These are phyloP conservation scores for Corythaixoides concolor DNA, from an alignment of 2,113 vertebrate species.

Conservation along the genomic window DNA sequence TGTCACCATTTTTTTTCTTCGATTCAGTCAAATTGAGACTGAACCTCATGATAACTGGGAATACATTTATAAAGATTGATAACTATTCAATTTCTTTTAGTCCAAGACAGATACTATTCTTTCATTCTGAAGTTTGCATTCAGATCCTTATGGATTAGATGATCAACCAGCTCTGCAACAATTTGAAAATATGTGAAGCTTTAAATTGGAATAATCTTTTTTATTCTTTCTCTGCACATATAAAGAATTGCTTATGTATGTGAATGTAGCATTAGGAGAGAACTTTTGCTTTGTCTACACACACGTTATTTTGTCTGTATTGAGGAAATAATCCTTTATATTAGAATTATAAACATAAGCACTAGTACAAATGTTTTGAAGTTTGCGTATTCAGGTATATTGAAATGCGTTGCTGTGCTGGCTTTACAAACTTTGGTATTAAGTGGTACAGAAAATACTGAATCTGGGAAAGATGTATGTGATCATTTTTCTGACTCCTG, in stretches of 20 bases:
- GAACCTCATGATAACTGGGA: not conserved
- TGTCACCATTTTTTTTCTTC: fast-evolving
- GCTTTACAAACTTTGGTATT: not conserved
- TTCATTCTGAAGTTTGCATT: not conserved
- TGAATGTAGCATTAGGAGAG: not conserved
- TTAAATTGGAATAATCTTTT: not conserved
- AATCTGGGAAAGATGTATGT: not conserved
- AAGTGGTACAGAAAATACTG: not conserved
- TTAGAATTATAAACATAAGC: not conserved
- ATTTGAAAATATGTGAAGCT: not conserved
- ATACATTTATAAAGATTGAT: not conserved
- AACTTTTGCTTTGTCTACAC: not conserved
- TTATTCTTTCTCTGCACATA: not conserved
- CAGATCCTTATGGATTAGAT: not conserved
- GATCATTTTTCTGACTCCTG: not conserved
- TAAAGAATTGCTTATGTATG: not conserved
- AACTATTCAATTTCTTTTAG: not conserved
- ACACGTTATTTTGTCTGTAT: not conserved
- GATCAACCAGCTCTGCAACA: not conserved
- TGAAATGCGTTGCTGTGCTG: not conserved
- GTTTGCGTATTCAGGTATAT: not conserved
- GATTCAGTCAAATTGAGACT: no score
- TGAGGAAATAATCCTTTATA: conserved; percentile 5
- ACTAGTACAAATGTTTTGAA: conserved; percentile 9
- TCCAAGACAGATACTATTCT: not conserved